Conservation (phyloP, 2,113 vertebrate genomes). For the Gallinago undulata region DNA sequence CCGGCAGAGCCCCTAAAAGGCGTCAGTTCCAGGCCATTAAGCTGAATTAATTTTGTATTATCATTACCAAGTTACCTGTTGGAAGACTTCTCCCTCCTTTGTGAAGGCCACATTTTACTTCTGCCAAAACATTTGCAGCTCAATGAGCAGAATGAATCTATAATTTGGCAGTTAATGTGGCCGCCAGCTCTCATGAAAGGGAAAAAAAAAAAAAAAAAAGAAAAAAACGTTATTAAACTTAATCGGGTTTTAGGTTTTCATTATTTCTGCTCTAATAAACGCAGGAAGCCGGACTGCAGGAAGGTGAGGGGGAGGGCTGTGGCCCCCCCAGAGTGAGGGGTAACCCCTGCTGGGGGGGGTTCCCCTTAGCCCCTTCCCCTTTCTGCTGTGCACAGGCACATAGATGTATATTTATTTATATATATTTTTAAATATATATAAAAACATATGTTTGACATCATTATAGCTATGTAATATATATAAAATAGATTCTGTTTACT, state of each 20-base stretch:
- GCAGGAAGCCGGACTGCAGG: not conserved
- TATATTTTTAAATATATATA: rapidly evolving
- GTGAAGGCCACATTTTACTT: not conserved
- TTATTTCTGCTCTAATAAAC: slow-evolving; percentile 36
- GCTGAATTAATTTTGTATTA: not conserved
- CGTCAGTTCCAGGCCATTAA: not conserved
- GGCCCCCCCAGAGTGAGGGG: rapidly evolving
- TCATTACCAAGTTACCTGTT: not conserved
- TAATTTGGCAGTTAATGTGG: not conserved
- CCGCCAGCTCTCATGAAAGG: not conserved
- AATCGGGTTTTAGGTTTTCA: not conserved
- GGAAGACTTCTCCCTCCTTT: not conserved
- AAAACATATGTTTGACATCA: not conserved
- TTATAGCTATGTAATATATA: no score
- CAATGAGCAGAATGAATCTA: not conserved
- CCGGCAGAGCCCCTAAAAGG: not conserved
- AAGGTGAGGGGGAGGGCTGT: not conserved
- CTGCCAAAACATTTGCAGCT: not conserved
- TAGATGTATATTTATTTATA: no score
- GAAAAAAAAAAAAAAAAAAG: not conserved
- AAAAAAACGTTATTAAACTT: not conserved
- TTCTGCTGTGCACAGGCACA: rapidly evolving
- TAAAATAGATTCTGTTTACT: no score
- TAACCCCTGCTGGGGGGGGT: no score
- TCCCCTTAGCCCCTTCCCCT: not conserved